Conservation (phyloP, 2,113 vertebrate genomes). For the Galemys pyrenaicus region DNA sequence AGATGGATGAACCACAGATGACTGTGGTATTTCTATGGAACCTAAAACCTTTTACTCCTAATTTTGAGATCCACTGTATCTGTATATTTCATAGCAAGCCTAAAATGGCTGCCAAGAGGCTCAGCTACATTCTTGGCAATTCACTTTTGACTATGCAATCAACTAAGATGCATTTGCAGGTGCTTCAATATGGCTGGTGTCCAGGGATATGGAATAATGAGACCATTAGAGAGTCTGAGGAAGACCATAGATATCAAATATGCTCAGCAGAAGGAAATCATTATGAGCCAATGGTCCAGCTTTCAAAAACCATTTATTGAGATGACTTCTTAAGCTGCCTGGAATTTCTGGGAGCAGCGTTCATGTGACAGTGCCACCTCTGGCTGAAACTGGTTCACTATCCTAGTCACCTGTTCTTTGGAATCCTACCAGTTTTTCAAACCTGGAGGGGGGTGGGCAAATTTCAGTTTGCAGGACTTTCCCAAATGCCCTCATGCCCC, state of each 20-base stretch:
- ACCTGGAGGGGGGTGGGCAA: background rate
- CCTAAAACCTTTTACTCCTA: background rate
- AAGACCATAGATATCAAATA: background rate
- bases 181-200: background rate
- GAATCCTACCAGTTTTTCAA: background rate
- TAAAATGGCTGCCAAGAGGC: background rate
- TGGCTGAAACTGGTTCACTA: background rate
- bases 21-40: background rate
- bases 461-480: background rate
- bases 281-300: background rate
- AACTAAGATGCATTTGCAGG: background rate
- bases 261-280: background rate
- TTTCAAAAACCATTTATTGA: background rate
- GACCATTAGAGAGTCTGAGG: background rate
- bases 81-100: background rate
- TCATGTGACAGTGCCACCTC: background rate
- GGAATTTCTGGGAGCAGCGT: background rate
- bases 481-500: background rate
- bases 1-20: background rate
- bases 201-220: background rate
- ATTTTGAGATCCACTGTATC: background rate
- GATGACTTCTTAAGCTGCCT: background rate
- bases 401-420: background rate
- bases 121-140: background rate
- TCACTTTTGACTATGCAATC: background rate